Percentiles rank a stretch among this genome's conserved stretches.
Evolutionary conservation across 2,888 invertebrate species (phyloP).

Genomic region (Parasteatoda lunata): DNA sequence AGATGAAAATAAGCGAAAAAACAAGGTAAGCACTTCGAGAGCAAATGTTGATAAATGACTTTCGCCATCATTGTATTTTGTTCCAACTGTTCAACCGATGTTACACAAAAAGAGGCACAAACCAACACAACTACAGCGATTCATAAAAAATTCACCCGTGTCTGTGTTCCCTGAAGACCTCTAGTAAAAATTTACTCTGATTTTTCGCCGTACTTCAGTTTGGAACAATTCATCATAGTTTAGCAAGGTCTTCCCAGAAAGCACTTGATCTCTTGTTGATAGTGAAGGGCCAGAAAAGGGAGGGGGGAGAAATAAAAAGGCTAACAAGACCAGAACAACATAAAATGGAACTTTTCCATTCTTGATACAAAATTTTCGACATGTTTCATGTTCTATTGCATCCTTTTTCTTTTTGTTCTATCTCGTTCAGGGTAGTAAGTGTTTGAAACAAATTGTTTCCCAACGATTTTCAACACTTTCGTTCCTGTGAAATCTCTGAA

Average conservation of each 20-base stretch:
- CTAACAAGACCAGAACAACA: conserved; percentile 4
- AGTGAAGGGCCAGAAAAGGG: not conserved
- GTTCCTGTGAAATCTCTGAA: conserved; percentile 26
- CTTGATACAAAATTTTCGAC: not conserved
- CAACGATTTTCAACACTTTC: not conserved
- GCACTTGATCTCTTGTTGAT: conserved; percentile 28
- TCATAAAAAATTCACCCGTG: conserved; percentile 3
- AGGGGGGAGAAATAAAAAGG: not conserved
- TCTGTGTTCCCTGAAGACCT: not conserved
- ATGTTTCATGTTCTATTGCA: not conserved
- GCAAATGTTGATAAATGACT: conserved; percentile 41
- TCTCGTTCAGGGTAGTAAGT: too few relatives aligned
- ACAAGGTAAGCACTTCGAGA: not conserved
- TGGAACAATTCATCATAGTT: conserved; percentile 43
- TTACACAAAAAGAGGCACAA: not conserved
- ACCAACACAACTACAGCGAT: not conserved
- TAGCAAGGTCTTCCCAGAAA: conserved; percentile 36
- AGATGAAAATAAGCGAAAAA: not conserved
- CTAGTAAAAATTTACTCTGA: conserved; percentile 6
- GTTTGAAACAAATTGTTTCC: conserved; percentile 1
- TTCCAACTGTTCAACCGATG: not conserved
- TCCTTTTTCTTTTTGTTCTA: not conserved
- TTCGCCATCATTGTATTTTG: not conserved
- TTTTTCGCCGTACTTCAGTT: not conserved
- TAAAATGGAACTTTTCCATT: conserved; percentile 13